phyloP scores from a whole-genome alignment of 1,140 invertebrate species.

The Bombus waltoni region DNA sequence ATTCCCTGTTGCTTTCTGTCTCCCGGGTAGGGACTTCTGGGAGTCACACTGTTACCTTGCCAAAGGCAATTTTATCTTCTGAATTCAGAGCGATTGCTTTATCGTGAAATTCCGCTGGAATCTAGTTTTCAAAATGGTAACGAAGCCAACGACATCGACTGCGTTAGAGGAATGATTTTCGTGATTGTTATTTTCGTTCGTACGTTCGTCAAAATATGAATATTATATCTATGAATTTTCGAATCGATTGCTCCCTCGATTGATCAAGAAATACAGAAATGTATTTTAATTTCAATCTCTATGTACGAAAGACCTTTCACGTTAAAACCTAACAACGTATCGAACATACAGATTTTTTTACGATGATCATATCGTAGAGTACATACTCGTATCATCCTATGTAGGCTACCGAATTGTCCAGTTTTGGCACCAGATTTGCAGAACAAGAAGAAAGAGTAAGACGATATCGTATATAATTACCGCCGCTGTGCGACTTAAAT shows the following conservation, averaged over 20 bases:
- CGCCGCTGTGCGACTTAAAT: too few relatives aligned
- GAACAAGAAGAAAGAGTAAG: too few relatives aligned
- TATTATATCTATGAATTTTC: background rate
- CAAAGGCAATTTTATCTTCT: background rate
- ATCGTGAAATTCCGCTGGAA: background rate
- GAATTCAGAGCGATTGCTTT: background rate
- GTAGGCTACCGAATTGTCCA: too few relatives aligned
- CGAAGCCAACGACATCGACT: background rate
- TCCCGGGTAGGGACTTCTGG: background rate
- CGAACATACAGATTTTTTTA: too few relatives aligned
- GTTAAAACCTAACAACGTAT: too few relatives aligned
- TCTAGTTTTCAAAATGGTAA: background rate
- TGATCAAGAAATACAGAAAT: too few relatives aligned
- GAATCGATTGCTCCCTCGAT: background rate
- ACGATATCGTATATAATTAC: too few relatives aligned
- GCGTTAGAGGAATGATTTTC: background rate
- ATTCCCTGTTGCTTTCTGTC: slow-evolving; percentile 37
- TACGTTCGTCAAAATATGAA: background rate
- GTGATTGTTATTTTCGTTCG: background rate
- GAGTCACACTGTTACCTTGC: slow-evolving; percentile 1
- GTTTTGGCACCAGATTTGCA: too few relatives aligned
- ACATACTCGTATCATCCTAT: too few relatives aligned
- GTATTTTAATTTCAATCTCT: too few relatives aligned
- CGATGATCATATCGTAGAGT: too few relatives aligned
- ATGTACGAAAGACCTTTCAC: too few relatives aligned